A percentile compares a stretch with the other conserved stretches of the same genome.
phyloP scores from a whole-genome alignment of 2,888 invertebrate genomes.

The Leptinotarsa rubiginosa region DNA sequence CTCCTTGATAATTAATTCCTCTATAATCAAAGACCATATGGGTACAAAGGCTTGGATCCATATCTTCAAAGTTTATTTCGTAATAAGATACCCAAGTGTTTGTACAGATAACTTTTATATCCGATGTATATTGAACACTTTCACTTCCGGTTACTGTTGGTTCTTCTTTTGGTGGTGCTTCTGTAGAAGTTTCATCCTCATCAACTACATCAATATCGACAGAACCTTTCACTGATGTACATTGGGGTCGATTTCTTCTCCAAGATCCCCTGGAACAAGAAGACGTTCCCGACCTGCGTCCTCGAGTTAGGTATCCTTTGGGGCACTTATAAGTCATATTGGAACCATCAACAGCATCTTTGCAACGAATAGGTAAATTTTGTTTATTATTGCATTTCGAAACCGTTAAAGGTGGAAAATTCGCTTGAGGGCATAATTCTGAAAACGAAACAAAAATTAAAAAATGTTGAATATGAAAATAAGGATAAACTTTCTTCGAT shows the following conservation, averaged over 20 bases:
- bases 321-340: constrained; percentile 17
- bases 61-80: too few relatives aligned
- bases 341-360: background rate
- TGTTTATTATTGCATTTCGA: background rate
- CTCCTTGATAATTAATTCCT: too few relatives aligned
- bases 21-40: too few relatives aligned
- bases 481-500: too few relatives aligned
- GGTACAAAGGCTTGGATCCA: too few relatives aligned
- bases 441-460: background rate
- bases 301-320: background rate
- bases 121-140: background rate
- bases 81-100: constrained; percentile 49
- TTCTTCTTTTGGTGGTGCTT: background rate
- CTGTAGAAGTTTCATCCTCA: too few relatives aligned
- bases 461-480: too few relatives aligned
- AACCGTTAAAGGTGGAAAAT: background rate
- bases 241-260: constrained; percentile 2
- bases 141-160: background rate
- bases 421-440: constrained; percentile 5
- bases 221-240: background rate
- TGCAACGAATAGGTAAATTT: background rate
- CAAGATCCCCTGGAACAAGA: constrained; percentile 20
- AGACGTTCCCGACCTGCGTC: background rate
- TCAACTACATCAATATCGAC: too few relatives aligned
- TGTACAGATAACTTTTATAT: constrained; percentile 49